A percentile compares a stretch with the other conserved stretches of the same genome.
phyloP scores from a whole-genome alignment of 2,797 vertebrate species.

The Selene dorsalis region DNA sequence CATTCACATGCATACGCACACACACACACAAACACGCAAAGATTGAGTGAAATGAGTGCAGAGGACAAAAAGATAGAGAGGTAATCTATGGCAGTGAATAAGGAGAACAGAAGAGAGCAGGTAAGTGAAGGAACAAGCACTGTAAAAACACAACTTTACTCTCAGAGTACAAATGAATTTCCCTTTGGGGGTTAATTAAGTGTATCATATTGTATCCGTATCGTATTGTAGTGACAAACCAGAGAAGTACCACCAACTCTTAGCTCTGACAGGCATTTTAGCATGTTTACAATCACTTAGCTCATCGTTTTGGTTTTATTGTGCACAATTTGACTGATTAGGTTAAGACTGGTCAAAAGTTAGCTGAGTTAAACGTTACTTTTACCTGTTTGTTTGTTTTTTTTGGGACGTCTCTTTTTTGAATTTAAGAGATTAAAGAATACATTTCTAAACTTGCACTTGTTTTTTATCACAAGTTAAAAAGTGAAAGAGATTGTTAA shows the following conservation, averaged over 20 bases:
- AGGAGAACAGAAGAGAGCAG: slow-evolving; percentile 20
- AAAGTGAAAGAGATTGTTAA: too few relatives aligned
- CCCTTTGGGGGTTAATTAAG: too few relatives aligned
- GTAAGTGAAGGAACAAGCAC: background rate
- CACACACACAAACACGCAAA: background rate
- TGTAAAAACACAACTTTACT: background rate
- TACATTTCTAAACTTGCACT: too few relatives aligned
- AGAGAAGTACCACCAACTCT: background rate
- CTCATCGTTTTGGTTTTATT: background rate
- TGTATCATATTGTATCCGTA: too few relatives aligned
- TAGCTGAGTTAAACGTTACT: too few relatives aligned
- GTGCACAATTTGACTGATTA: too few relatives aligned
- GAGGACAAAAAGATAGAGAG: slow-evolving; percentile 2
- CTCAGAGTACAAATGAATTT: too few relatives aligned
- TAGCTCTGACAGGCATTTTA: background rate
- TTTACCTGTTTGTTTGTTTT: too few relatives aligned
- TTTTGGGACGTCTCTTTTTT: too few relatives aligned
- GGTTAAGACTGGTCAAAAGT: too few relatives aligned
- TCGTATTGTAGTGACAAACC: background rate
- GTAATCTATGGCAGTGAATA: slow-evolving; percentile 17
- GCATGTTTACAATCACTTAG: background rate
- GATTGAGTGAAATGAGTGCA: slow-evolving; percentile 4
- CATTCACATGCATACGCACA: slow-evolving; percentile 4
- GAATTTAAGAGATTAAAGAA: too few relatives aligned
- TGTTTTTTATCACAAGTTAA: too few relatives aligned